These are phyloP conservation scores for Morone saxatilis DNA, from an alignment of 2,113 vertebrate genomes.

Conservation along the genomic window DNA sequence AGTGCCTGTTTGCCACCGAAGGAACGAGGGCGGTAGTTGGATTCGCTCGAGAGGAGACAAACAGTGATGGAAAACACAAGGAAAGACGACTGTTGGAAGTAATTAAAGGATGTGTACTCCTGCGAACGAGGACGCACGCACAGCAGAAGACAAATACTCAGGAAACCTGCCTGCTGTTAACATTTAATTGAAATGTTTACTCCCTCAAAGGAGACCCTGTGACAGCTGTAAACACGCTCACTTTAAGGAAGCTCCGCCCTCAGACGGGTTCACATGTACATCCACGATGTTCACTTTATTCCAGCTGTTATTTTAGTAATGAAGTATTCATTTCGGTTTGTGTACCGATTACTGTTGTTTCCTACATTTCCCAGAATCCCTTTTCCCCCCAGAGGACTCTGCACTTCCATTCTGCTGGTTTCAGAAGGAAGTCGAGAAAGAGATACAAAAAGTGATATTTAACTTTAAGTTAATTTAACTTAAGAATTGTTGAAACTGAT, in stretches of 20 bases:
- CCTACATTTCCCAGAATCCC: constrained; percentile 7
- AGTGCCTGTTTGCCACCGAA: constrained; percentile 11
- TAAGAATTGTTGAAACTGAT: too few species aligned
- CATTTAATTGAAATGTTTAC: neutral
- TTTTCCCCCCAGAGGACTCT: neutral
- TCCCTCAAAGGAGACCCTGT: neutral
- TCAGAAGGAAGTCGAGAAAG: neutral
- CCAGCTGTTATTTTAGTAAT: neutral
- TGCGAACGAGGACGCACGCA: neutral
- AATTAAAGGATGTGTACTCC: constrained; percentile 20
- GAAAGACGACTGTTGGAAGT: constrained; percentile 4
- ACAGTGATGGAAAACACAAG: neutral
- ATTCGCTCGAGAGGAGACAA: neutral
- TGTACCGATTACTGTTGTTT: neutral
- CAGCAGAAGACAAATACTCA: neutral
- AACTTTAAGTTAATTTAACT: too few species aligned
- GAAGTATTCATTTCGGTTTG: neutral
- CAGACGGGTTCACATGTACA: neutral
- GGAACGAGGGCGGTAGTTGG: neutral
- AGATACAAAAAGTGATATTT: too few species aligned
- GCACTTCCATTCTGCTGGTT: neutral
- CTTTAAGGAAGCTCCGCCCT: neutral
- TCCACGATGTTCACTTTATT: neutral
- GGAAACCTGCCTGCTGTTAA: neutral
- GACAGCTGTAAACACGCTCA: neutral